Evolutionary conservation across 1,140 invertebrate genomes (phyloP).

Genomic region (Drosophila melanogaster): DNA sequence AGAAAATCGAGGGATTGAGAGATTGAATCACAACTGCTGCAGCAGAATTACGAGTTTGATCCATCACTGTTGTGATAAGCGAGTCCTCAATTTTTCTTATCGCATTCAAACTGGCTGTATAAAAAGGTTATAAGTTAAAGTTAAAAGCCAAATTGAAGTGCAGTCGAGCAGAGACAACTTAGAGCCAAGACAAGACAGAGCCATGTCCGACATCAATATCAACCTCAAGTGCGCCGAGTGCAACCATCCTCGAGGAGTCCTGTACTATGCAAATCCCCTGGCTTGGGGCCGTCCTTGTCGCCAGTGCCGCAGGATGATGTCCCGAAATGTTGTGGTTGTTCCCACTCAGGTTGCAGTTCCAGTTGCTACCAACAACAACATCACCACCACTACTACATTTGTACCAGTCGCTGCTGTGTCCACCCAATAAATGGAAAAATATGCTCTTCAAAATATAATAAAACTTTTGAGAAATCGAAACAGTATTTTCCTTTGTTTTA

Average conservation of each 20-base stretch:
- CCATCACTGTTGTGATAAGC: constrained; percentile 9
- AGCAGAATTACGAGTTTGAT: constrained; percentile 2
- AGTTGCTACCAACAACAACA: constrained; percentile 3
- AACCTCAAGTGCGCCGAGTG: constrained; percentile 56
- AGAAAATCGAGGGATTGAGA: neutral
- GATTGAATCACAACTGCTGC: constrained; percentile 9
- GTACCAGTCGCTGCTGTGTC: constrained; percentile 7
- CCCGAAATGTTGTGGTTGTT: constrained; percentile 47
- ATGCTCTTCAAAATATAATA: too few species aligned
- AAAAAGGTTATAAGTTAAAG: constrained; percentile 17
- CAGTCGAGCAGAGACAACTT: neutral
- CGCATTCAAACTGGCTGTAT: neutral
- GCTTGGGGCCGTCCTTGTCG: constrained; percentile 53
- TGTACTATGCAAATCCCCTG: constrained; percentile 31
- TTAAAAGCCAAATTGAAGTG: neutral
- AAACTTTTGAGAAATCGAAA: too few species aligned
- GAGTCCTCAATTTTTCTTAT: constrained; percentile 9
- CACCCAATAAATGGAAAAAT: neutral
- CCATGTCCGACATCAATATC: constrained; percentile 23
- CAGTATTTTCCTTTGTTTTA: too few species aligned
- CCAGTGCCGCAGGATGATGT: constrained; percentile 57
- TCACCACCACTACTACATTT: constrained; percentile 4
- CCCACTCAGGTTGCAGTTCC: constrained; percentile 28
- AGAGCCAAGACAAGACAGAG: neutral
- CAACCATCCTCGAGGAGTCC: constrained; percentile 44